Conservation (phyloP, 2,888 invertebrate genomes). For the Glaucopsyche alexis region DNA sequence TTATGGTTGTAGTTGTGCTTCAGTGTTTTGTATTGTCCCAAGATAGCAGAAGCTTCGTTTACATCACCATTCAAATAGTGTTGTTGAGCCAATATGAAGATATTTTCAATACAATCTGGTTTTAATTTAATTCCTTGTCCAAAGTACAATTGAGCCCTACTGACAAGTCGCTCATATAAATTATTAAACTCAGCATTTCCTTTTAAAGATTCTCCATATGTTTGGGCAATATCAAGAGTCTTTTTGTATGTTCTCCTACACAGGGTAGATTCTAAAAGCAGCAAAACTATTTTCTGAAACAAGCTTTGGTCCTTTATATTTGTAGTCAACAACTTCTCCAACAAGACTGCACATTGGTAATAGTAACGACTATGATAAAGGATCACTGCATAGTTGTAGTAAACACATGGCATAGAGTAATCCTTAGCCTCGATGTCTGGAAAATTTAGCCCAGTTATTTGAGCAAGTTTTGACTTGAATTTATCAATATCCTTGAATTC, state of each 20-base stretch:
- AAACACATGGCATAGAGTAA: constrained; percentile 65
- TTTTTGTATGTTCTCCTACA: constrained; percentile 70
- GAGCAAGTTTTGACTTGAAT: constrained; percentile 84
- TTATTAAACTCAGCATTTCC: constrained; percentile 56
- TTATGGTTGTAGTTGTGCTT: constrained; percentile 65
- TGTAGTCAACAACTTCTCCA: constrained; percentile 64
- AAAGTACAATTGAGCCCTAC: constrained; percentile 63
- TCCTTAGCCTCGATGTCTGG: constrained; percentile 68
- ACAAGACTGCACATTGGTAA: constrained; percentile 78
- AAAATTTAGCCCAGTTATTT: constrained; percentile 78
- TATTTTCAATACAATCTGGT: constrained; percentile 68
- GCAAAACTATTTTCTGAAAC: constrained; percentile 59
- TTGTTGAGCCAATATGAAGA: constrained; percentile 70
- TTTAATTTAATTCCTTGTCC: constrained; percentile 55
- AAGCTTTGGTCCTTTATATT: constrained; percentile 64
- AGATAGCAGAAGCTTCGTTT: constrained; percentile 62
- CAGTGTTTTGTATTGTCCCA: constrained; percentile 63
- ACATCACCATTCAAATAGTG: constrained; percentile 69
- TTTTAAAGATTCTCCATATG: constrained; percentile 59
- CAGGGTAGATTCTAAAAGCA: constrained; percentile 67
- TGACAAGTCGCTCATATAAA: constrained; percentile 63
- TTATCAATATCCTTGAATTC: constrained; percentile 86
- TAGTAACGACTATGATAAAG: constrained; percentile 89
- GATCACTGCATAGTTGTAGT: constrained; percentile 89
- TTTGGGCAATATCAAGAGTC: constrained; percentile 63